Base-by-base conservation (phyloP, 35 echinoderm and acorn worm genomes). In the Anneissia japonica region DNA sequence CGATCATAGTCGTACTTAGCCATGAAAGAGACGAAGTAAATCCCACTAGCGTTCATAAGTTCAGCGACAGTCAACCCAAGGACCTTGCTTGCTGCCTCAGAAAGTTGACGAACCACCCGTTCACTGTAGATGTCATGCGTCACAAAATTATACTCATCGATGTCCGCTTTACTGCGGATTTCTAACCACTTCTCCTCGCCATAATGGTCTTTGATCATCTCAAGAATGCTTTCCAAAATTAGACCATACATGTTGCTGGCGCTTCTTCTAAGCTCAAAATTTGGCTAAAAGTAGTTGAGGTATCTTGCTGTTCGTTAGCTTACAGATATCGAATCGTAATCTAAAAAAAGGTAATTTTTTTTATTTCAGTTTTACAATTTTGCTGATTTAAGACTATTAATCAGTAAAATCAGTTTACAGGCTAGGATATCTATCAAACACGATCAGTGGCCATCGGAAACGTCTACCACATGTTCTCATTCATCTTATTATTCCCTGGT, bases 111-210 rank as follows among this genome's bases (percentile, higher is more conserved):
- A 32, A 97, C 93, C 17, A 97, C 87, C 45, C 90, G 88, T 32
- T 97, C 94, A 81, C 91, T 93, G 85, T 97, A 97, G 84, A 97
- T 93, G 30, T 84, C 81, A 77, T 97, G 94, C 17, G 94, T 93
- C 2, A 93, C 90, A 33, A 93, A 97, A 2, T 87, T 87, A 46
- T 93, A 93, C 43, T 97, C 91, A 82, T 93, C 83, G 0, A 97
- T 89, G 31, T 88, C 38, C 0, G 94, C 93, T 30, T 85, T 90
- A 80, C 93, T 91, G 11, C 87, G 73, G 56, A 97, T 97, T 14
- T 34, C 26, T 31, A 90, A 82, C 94, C 90, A 93, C 0, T 45
- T 43, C 21, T 87, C 84, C 35, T 97, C 88, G 0, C 94, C 94
- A 77, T 89, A 97, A 36, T 72, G 85, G 12, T 90, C 79, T 43